A percentile compares a stretch with the other conserved stretches of the same genome.
Conservation (phyloP, 2,888 invertebrate species). For the Drosophila neoperkinsi region DNA sequence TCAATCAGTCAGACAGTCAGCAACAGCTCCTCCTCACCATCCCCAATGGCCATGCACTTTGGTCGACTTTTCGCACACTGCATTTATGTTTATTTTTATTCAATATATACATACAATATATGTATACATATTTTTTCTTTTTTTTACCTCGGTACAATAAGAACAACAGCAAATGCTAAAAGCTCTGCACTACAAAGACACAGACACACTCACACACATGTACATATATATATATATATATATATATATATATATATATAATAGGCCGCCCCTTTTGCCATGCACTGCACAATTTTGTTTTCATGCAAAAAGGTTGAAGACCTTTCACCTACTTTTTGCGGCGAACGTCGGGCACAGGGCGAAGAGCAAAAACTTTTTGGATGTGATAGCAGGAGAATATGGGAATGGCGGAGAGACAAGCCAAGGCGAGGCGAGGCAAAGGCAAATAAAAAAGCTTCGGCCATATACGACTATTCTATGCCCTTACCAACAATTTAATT, state of each 20-base stretch:
- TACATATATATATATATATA: background rate
- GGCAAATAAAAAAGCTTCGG: slow-evolving; percentile 26
- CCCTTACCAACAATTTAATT: slow-evolving; percentile 5
- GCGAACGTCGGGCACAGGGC: slow-evolving; percentile 43
- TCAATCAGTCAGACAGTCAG: background rate
- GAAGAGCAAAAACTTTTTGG: slow-evolving; percentile 38
- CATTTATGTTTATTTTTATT: slow-evolving; percentile 53
- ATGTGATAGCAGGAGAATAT: slow-evolving; percentile 24
- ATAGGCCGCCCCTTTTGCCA: slow-evolving; percentile 30
- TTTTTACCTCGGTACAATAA: slow-evolving; percentile 37
- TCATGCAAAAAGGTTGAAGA: slow-evolving; percentile 80
- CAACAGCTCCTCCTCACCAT: background rate
- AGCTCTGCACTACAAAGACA: slow-evolving; percentile 42
- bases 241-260: background rate
- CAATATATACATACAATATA: background rate
- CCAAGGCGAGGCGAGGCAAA: slow-evolving; percentile 32
- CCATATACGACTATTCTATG: slow-evolving; percentile 12
- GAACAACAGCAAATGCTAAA: slow-evolving; percentile 11
- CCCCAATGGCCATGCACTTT: slow-evolving; percentile 61
- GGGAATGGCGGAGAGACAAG: slow-evolving; percentile 2
- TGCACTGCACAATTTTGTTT: slow-evolving; percentile 71
- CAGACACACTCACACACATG: background rate
- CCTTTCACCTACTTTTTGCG: slow-evolving; percentile 84
- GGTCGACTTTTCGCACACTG: slow-evolving; percentile 44
- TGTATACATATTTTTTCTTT: slow-evolving; percentile 8